These are phyloP conservation scores for Pterobdella sp. DNA, from an alignment of 2,888 invertebrate species.

Conservation along the genomic window DNA sequence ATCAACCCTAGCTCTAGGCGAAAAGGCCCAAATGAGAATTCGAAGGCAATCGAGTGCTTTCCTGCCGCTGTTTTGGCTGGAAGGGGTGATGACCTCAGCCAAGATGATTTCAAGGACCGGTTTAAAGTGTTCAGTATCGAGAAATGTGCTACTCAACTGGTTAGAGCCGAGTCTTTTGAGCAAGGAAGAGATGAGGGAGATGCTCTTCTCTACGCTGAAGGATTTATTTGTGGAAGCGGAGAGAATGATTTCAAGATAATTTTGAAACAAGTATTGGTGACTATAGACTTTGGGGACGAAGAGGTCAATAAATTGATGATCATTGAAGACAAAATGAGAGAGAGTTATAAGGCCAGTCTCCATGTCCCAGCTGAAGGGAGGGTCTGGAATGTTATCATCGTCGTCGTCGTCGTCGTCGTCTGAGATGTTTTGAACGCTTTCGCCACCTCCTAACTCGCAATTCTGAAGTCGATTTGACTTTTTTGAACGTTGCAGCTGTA, in stretches of 20 bases:
- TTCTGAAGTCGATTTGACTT: not conserved
- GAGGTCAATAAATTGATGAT: not conserved
- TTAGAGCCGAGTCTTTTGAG: not conserved
- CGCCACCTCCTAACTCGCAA: not conserved
- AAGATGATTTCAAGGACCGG: conserved; percentile 3
- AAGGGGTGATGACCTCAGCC: not conserved
- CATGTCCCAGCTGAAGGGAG: not conserved
- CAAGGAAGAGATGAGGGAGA: not conserved
- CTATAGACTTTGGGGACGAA: conserved; percentile 13
- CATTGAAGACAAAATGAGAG: conserved; percentile 8
- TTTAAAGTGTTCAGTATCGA: not conserved
- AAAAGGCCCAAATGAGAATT: conserved; percentile 1
- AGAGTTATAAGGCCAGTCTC: not conserved
- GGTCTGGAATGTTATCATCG: not conserved
- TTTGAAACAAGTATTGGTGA: not conserved
- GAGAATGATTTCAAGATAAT: conserved; percentile 12
- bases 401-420: conserved; percentile 1
- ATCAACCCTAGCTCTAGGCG: not conserved
- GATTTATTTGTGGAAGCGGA: not conserved
- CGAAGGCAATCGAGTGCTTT: conserved; percentile 6
- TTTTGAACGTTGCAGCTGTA: not conserved
- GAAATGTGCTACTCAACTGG: not conserved
- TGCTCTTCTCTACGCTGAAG: conserved; percentile 12
- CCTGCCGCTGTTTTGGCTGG: not conserved
- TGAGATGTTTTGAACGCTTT: not conserved